Base-by-base conservation (phyloP, 2,797 vertebrate genomes). In the Clarias platycephalus region DNA sequence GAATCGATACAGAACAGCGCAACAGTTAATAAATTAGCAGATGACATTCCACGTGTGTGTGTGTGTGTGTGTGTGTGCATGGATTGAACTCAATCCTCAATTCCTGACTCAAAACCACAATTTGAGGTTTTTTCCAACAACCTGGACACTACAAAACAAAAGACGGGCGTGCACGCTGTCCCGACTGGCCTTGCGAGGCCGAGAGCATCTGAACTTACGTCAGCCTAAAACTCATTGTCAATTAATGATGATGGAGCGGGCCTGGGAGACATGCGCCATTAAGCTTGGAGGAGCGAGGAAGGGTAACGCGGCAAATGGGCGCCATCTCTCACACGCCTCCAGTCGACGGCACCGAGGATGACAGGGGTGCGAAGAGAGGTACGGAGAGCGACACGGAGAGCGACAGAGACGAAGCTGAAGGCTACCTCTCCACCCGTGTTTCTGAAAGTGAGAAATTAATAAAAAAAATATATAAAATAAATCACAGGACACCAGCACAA, bases 211-310 rank as follows among this genome's bases (percentile, higher is more conserved):
- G 85, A 83, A 87, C 84, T 88, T 83, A 86, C 76, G 85, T 81
- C 71, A 87, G 84, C 68, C 87, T 87, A 83, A 53, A 88, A 87
- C 86, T 85, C 86, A 83, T 80, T 87, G 88, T 87, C 87, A 82
- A 86, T 89, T 89, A 88, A 86, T 81, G 85, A 88, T 90, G 88
- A 87, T 88, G 84, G 85, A 86, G 85, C 82, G 84, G 80, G 55
- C 87, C 81, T 87, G 80, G 63, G 84, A 88, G 87, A 90, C 84
- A 83, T 74, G 80, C 80, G 74, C 87, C 89, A 89, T 89, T 89
- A 89, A 70, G 86, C 83, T 53, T 64, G 28, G 82, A 85, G 80
- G 77, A 89, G 84, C 78, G 76, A 81, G 80, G 68, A 70, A 75
- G 82, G 82, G 82, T 75, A 81, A 60, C 86, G 80, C 28, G 53